These are phyloP conservation scores for Pheosia gnoma DNA, from an alignment of 2,888 invertebrate species.

Conservation along the genomic window DNA sequence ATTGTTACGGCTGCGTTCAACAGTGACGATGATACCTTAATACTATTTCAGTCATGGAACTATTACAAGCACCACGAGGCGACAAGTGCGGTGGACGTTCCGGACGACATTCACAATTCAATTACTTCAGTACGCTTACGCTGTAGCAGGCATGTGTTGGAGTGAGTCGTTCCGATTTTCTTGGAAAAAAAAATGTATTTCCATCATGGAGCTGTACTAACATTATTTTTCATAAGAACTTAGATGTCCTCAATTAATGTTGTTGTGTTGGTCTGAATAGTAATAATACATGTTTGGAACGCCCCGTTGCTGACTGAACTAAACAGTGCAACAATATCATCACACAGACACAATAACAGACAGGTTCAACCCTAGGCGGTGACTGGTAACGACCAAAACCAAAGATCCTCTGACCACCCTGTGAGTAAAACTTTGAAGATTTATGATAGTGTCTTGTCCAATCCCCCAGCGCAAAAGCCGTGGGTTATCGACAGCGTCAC, in stretches of 20 bases:
- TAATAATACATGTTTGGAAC: slow-evolving; percentile 31
- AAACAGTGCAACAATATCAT: slow-evolving; percentile 50
- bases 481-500: slow-evolving; percentile 47
- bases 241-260: background rate
- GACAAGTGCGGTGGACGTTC: slow-evolving; percentile 35
- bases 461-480: slow-evolving; percentile 36
- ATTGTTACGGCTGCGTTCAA: slow-evolving; percentile 46
- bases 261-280: slow-evolving; percentile 15
- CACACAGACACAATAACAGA: slow-evolving; percentile 30
- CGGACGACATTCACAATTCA: slow-evolving; percentile 25
- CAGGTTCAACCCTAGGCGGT: slow-evolving; percentile 28
- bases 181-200: too few relatives aligned
- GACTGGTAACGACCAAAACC: background rate
- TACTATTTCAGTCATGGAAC: slow-evolving; percentile 52
- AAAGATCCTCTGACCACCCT: background rate
- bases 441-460: slow-evolving; percentile 24
- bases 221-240: background rate
- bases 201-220: too few relatives aligned
- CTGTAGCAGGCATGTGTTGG: too few relatives aligned
- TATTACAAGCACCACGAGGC: slow-evolving; percentile 46
- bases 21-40: slow-evolving; percentile 46
- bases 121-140: slow-evolving; percentile 19
- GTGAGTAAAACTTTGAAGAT: background rate
- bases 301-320: slow-evolving; percentile 42
- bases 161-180: too few relatives aligned